Evolutionary conservation across 1,140 invertebrate species (phyloP), one percentile per base, ranked within the genome.

Genomic region (Trichonephila clavata): DNA sequence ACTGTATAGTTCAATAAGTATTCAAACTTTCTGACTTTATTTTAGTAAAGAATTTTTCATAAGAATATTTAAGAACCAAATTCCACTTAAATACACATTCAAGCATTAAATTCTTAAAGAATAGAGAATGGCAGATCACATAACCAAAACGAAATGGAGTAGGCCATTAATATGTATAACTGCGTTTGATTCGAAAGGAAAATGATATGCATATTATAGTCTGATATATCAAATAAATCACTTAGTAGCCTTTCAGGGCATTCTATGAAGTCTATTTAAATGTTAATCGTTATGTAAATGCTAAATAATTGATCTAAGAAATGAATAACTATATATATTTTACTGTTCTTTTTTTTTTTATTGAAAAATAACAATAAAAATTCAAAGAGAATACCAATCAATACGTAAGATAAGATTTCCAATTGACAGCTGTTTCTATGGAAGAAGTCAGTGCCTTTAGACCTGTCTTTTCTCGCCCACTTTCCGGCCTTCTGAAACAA

Each of bases 201-300:
- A 50, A 50, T 50, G 50, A 50, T 50, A 50, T 50, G 50, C 7
- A 50, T 50, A 50, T 50, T 7, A 50, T 50, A 50, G 50, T 50
- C 50, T 50, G 50, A 50, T 50, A 50, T 50, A 50, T 50, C 50
- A 13, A 50, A 68, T 27, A 68, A 68, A 68, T 68, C 10, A 68
- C n/a, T 68, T 7, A 24, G 20, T 21, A 27, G 24, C 13, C 21
- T n/a, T 68, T 68, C 65, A 68, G 65, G 3, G 14, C 4, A 24
- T 68, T 14, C 65, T 68, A 50, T 68, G 21, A 65, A 24, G 7
- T 65, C 63, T 24, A 68, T 68, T 68, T 68, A 68, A 68, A 68
- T 68, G 65, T 68, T 68, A 68, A 68, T 68, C 21, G 21, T 27
- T 68, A 68, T 68, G 65, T 21, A 68, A 68, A 68, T 68, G n/a